These are phyloP conservation scores for Vanessa cardui DNA, from an alignment of 2,888 invertebrate genomes.

Conservation along the genomic window DNA sequence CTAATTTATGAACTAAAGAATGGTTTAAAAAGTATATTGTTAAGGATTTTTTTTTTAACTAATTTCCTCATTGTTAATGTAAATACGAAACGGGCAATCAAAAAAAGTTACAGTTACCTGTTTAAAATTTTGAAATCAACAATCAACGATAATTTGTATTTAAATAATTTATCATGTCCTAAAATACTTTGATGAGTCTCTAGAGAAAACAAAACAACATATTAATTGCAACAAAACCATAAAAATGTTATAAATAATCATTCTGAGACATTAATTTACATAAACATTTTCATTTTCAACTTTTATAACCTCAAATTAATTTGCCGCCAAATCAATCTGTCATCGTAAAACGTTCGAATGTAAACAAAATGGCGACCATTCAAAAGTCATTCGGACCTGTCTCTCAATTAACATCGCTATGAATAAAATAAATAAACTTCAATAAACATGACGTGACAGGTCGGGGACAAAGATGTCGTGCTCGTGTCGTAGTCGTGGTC, in stretches of 20 bases:
- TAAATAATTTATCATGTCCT: constrained; percentile 1
- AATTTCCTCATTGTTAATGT: too few relatives aligned
- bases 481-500: constrained; percentile 27
- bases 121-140: background rate
- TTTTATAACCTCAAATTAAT: constrained; percentile 27
- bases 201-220: constrained; percentile 2
- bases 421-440: constrained; percentile 49
- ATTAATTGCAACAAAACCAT: constrained; percentile 25
- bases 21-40: too few relatives aligned
- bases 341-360: constrained; percentile 43
- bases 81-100: background rate
- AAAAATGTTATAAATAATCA: constrained; percentile 8
- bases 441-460: constrained; percentile 29
- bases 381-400: constrained; percentile 44
- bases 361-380: constrained; percentile 46
- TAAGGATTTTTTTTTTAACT: too few relatives aligned
- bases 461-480: constrained; percentile 15
- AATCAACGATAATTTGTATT: background rate
- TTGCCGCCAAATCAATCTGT: constrained; percentile 43
- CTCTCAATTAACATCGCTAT: constrained; percentile 51
- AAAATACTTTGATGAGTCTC: background rate
- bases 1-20: too few relatives aligned
- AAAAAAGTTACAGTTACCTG: background rate
- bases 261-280: constrained; percentile 14
- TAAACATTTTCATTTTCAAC: constrained; percentile 22